Evolutionary conservation across 2,797 vertebrate genomes (phyloP), one percentile per base, ranked within the genome.

Genomic region (Gallinago nigripennis): DNA sequence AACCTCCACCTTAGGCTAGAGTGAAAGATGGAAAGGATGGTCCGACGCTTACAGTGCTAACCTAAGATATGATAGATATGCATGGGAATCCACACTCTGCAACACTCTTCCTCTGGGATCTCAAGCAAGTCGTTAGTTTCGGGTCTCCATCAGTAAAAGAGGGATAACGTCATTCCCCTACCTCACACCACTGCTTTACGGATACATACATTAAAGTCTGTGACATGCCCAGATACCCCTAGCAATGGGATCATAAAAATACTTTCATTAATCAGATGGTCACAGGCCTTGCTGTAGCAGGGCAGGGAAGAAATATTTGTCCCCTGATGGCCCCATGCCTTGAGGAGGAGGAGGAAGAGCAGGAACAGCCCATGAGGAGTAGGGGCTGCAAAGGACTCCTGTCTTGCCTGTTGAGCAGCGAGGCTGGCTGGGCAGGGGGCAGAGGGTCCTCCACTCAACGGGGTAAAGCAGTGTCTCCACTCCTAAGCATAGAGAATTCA

Each of bases 41-140:
- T 78, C 71, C 6, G 12, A 56, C 0, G 12, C 58, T 92, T 81
- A 86, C 54, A 85, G 24, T 69, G 68, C 46, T 91, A 48, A 37
- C 16, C 41, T 58, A 70, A 78, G 83, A 88, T 84, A 75, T 78
- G 84, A 93, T 25, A 94, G 86, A 96, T 90, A 53, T 79, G 39
- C 73, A 82, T 57, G 90, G 56, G 83, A 92, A 91, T 76, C 88
- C 68, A 76, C 48, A 72, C 28, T 70, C 58, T 64, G 64, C 56
- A 94, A 57, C 64, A 68, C 16, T 77, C 88, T 94, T 96, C 90
- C 90, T 94, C 68, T 95, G 95, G 69, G 93, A 88, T 86, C 90
- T 80, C 90, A 90, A 87, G 82, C 61, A 95, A 93, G 65, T 75
- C 68, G 92, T 95, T 95, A 92, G 84, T 75, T 96, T 85, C 82